Conservation (phyloP, 2,113 vertebrate genomes). For the Phyllostomus discolor region DNA sequence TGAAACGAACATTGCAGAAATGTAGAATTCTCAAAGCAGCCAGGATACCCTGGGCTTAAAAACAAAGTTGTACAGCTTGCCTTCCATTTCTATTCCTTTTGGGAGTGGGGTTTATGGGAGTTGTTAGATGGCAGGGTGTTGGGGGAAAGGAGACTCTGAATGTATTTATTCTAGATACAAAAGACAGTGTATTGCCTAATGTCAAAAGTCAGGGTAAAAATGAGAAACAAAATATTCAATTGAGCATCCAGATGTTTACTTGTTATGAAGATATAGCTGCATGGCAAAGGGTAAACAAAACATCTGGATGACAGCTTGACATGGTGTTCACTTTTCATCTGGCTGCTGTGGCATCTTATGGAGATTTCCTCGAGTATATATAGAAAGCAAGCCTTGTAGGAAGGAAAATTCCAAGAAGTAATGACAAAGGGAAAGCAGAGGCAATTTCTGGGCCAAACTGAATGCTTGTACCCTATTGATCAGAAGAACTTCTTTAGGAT, state of each 20-base stretch:
- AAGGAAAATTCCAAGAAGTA: not conserved
- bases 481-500: not conserved
- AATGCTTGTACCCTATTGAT: not conserved
- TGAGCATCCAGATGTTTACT: constrained; percentile 10
- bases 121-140: not conserved
- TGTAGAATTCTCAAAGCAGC: constrained; percentile 5
- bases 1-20: not conserved
- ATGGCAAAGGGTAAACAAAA: not conserved
- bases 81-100: not conserved
- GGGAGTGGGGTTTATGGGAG: not conserved
- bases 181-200: not conserved
- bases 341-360: not conserved
- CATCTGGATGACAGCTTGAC: constrained; percentile 8
- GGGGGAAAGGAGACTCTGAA: not conserved
- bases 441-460: not conserved
- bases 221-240: not conserved
- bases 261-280: not conserved
- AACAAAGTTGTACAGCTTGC: not conserved
- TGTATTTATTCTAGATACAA: not conserved
- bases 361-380: not conserved
- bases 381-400: not conserved
- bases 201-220: constrained; percentile 14
- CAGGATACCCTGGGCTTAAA: not conserved
- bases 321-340: constrained; percentile 10
- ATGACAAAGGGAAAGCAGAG: not conserved